phyloP scores from a whole-genome alignment of 2,888 invertebrate species.

The Diarsia mendica region DNA sequence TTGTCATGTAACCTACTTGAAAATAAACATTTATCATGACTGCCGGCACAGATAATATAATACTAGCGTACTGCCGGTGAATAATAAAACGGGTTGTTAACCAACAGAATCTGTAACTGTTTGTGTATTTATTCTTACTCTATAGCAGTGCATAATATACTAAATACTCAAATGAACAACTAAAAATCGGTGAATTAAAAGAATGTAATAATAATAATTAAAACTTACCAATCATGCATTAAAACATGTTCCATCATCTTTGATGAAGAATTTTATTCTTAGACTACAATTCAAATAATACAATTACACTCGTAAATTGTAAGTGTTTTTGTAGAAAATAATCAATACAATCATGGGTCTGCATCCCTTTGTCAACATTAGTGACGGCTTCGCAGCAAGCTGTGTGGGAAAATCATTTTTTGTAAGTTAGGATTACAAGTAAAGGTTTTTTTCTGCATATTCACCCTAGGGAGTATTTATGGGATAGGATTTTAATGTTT shows the following conservation, averaged over 20 bases:
- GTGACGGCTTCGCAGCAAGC: background rate
- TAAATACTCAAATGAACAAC: background rate
- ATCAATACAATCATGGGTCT: background rate
- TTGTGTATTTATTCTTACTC: background rate
- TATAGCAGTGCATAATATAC: background rate
- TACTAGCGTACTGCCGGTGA: too few relatives aligned
- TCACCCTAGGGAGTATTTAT: background rate
- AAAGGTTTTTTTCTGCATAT: background rate
- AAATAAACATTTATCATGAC: too few relatives aligned
- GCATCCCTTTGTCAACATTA: background rate
- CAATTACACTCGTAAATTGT: background rate
- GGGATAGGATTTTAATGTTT: background rate
- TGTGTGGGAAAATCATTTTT: background rate
- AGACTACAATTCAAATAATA: conserved; percentile 22
- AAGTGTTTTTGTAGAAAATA: background rate
- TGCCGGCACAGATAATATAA: too few relatives aligned
- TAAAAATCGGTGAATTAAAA: background rate
- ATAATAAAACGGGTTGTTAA: background rate
- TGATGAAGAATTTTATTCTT: background rate
- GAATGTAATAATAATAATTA: too few relatives aligned
- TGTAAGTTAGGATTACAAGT: background rate
- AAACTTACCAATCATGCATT: conserved; percentile 78
- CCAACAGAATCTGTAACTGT: background rate
- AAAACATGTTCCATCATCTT: conserved; percentile 77
- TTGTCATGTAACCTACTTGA: background rate